These are phyloP conservation scores for Castor canadensis DNA, from an alignment of 2,113 vertebrate genomes.

Conservation along the genomic window DNA sequence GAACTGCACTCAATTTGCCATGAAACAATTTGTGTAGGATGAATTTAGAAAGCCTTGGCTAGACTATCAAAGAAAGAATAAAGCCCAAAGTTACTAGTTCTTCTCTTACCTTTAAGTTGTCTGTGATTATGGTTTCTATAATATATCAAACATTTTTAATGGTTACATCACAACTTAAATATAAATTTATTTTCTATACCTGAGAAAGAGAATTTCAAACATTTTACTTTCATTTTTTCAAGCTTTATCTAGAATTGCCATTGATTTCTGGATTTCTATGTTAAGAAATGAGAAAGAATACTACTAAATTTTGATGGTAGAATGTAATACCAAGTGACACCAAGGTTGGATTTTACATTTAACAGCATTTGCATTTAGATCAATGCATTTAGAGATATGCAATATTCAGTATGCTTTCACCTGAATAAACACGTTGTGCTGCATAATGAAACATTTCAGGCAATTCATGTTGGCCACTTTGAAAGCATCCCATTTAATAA, in stretches of 20 bases:
- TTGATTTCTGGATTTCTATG: conserved; percentile 67
- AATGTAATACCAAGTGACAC: conserved; percentile 63
- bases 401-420: conserved; percentile 61
- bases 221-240: conserved; percentile 1
- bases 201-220: conserved; percentile 55
- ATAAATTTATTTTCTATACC: conserved; percentile 44
- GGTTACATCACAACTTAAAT: neutral
- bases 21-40: neutral
- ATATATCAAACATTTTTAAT: neutral
- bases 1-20: neutral
- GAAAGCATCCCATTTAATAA: conserved; percentile 63
- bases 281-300: conserved; percentile 64
- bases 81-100: neutral
- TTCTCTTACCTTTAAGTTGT: neutral
- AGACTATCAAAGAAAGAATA: too few relatives aligned
- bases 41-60: neutral
- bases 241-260: conserved; percentile 40
- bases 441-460: conserved; percentile 66
- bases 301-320: conserved; percentile 67
- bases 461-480: conserved; percentile 1
- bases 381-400: conserved; percentile 59
- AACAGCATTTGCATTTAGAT: conserved; percentile 79
- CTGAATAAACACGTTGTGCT: conserved; percentile 48
- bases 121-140: neutral
- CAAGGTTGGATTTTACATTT: conserved; percentile 68